Percentiles rank a stretch among this genome's conserved stretches.
phyloP scores from a whole-genome alignment of 1,140 invertebrate genomes.

The Dinothrombium tinctorium region DNA sequence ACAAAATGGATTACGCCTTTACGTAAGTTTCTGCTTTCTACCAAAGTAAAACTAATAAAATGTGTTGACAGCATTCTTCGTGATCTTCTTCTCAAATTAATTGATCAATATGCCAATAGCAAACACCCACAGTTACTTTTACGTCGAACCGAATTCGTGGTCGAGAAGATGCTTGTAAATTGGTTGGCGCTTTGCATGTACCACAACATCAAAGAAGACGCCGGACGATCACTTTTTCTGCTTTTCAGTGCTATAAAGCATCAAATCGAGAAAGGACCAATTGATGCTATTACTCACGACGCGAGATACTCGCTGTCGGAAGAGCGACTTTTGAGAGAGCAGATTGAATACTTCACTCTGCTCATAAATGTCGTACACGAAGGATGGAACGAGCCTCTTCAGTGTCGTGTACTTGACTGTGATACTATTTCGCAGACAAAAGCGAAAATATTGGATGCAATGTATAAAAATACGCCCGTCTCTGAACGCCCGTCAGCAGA shows the following conservation, averaged over 20 bases:
- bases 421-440: slow-evolving; percentile 98
- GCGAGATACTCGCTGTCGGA: slow-evolving; percentile 91
- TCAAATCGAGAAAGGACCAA: slow-evolving; percentile 60
- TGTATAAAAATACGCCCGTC: slow-evolving; percentile 84
- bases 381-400: neutral
- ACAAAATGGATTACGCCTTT: slow-evolving; percentile 73
- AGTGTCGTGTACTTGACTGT: slow-evolving; percentile 69
- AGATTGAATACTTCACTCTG: slow-evolving; percentile 20
- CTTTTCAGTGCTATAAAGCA: slow-evolving; percentile 95
- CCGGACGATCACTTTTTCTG: slow-evolving; percentile 77
- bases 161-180: slow-evolving; percentile 96
- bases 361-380: neutral
- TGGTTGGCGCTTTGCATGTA: slow-evolving; percentile 98
- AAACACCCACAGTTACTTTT: slow-evolving; percentile 78
- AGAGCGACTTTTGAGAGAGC: slow-evolving; percentile 74
- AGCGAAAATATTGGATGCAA: slow-evolving; percentile 80
- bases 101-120: slow-evolving; percentile 48
- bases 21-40: too few relatives aligned
- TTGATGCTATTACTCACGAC: slow-evolving; percentile 83
- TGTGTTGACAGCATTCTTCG: slow-evolving; percentile 42
- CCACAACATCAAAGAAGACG: slow-evolving; percentile 77
- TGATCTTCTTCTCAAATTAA: slow-evolving; percentile 54
- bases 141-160: slow-evolving; percentile 78
- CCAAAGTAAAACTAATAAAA: slow-evolving; percentile 69
- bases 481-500: slow-evolving; percentile 68